A percentile compares a stretch with the other conserved stretches of the same genome.
Conservation (phyloP, 2,888 invertebrate genomes). For the Tachystola acroxantha region DNA sequence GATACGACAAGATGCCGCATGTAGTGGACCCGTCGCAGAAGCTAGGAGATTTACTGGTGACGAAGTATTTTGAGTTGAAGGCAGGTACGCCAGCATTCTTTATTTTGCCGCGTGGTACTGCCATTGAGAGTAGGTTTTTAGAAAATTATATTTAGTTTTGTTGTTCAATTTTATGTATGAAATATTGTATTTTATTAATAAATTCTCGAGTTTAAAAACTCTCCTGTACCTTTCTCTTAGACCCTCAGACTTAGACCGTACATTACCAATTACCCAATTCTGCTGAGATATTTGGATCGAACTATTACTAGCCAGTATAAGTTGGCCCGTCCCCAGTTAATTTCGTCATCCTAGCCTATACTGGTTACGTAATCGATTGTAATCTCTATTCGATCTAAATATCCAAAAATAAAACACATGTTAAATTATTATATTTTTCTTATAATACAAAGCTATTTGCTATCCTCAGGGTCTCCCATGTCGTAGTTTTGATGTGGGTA, state of each 20-base stretch:
- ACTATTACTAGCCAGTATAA: too few relatives aligned
- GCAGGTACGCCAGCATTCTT: slow-evolving; percentile 83
- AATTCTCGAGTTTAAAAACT: too few relatives aligned
- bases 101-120: slow-evolving; percentile 76
- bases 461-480: slow-evolving; percentile 38
- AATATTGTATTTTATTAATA: background rate
- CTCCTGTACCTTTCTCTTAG: too few relatives aligned
- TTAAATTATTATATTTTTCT: background rate
- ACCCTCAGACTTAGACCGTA: too few relatives aligned
- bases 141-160: slow-evolving; percentile 55
- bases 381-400: too few relatives aligned
- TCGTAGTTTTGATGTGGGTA: slow-evolving; percentile 55
- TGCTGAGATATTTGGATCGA: too few relatives aligned
- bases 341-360: too few relatives aligned
- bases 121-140: slow-evolving; percentile 77
- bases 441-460: slow-evolving; percentile 3
- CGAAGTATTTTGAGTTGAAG: slow-evolving; percentile 79
- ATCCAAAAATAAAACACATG: too few relatives aligned
- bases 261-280: too few relatives aligned
- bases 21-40: slow-evolving; percentile 76
- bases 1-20: slow-evolving; percentile 78
- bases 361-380: too few relatives aligned
- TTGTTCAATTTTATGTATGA: background rate
- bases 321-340: too few relatives aligned
- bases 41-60: slow-evolving; percentile 78